These are phyloP conservation scores for Cotesia congregata DNA, from an alignment of 2,888 invertebrate genomes.

Conservation along the genomic window DNA sequence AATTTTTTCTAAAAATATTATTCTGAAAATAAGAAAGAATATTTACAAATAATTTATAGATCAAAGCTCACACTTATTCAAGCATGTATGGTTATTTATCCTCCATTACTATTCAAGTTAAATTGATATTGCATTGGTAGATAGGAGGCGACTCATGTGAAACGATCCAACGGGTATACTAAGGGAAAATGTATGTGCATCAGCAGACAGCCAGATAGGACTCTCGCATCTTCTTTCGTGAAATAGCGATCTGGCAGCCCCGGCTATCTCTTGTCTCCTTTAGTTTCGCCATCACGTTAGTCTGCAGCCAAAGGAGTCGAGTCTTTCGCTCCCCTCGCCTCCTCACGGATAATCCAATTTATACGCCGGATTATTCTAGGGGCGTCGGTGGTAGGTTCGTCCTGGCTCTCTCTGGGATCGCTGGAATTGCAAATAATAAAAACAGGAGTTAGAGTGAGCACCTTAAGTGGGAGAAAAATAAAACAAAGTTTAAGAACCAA, in stretches of 20 bases:
- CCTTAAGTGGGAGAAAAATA: conserved; percentile 15
- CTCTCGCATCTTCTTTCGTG: conserved; percentile 3
- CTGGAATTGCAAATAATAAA: conserved; percentile 39
- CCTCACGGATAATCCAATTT: conserved; percentile 67
- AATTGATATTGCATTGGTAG: neutral
- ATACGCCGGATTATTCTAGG: conserved; percentile 66
- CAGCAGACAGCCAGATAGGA: conserved; percentile 3
- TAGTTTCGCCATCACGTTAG: conserved; percentile 43
- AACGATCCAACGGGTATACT: neutral
- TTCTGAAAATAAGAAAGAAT: neutral
- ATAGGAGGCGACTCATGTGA: neutral
- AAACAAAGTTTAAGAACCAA: neutral
- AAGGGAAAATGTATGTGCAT: conserved; percentile 7
- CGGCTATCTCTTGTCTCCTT: conserved; percentile 33
- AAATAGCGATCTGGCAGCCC: conserved; percentile 7
- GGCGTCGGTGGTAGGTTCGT: conserved; percentile 43
- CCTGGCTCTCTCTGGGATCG: conserved; percentile 38
- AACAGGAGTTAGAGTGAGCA: conserved; percentile 26
- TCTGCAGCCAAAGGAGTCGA: conserved; percentile 42
- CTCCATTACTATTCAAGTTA: neutral
- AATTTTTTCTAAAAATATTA: neutral
- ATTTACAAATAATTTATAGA: neutral
- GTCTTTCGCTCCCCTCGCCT: conserved; percentile 45
- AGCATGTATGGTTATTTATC: neutral
- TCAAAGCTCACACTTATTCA: neutral